Evolutionary conservation across 2,888 invertebrate genomes (phyloP).

Genomic region (Harmothoe impar): DNA sequence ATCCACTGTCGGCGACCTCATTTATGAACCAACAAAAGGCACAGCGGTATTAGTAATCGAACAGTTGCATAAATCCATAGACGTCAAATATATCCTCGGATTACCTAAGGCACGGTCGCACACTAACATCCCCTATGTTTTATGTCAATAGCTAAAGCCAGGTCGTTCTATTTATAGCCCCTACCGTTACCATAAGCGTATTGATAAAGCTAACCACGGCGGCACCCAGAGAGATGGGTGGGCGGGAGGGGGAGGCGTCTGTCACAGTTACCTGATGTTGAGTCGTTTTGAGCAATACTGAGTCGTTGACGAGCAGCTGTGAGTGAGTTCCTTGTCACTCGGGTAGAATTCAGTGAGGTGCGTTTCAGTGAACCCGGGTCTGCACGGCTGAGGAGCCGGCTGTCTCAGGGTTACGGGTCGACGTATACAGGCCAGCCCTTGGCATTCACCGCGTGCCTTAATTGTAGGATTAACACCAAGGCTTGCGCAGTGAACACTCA

Average conservation of each 20-base stretch:
- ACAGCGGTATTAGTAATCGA: neutral
- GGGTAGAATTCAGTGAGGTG: conserved; percentile 27
- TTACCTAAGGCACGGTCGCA: neutral
- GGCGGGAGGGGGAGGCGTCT: neutral
- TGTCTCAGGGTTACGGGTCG: conserved; percentile 47
- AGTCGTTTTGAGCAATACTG: neutral
- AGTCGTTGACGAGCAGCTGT: neutral
- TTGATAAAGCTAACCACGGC: conserved; percentile 4
- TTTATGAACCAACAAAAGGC: conserved; percentile 19
- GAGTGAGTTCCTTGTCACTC: neutral
- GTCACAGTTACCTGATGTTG: neutral
- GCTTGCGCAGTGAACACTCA: conserved; percentile 84
- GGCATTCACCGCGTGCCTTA: conserved; percentile 99
- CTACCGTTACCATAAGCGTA: neutral
- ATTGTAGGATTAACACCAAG: conserved; percentile 92
- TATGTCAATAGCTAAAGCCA: neutral
- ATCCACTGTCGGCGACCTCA: too few relatives aligned
- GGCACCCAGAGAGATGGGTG: neutral
- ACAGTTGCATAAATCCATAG: neutral
- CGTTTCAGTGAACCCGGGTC: conserved; percentile 14
- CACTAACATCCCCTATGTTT: neutral
- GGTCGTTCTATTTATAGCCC: neutral
- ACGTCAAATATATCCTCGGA: neutral
- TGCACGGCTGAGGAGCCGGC: neutral
- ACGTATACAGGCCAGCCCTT: conserved; percentile 89